A percentile compares a stretch with the other conserved stretches of the same genome.
Conservation (phyloP, 2,113 vertebrate species). For the Indicator indicator region DNA sequence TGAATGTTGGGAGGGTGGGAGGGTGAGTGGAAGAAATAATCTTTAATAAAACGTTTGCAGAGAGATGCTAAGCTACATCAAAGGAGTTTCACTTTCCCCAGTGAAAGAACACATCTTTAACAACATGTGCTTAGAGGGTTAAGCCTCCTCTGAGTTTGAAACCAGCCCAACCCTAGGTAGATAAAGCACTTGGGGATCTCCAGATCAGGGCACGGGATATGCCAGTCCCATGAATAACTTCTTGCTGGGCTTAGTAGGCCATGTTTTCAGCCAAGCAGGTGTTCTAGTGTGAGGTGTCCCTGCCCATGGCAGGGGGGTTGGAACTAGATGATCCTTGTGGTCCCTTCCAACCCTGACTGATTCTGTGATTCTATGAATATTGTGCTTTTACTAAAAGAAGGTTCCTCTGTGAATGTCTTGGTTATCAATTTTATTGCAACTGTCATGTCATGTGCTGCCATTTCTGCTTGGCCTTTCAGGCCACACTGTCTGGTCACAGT, state of each 20-base stretch:
- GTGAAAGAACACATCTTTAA: neutral
- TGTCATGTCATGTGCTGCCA: fast-evolving
- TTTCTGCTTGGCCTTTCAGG: neutral
- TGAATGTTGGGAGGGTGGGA: neutral
- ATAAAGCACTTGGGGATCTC: fast-evolving
- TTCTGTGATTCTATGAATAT: too few species aligned
- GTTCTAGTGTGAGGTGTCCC: too few species aligned
- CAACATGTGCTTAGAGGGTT: fast-evolving
- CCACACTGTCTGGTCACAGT: fast-evolving
- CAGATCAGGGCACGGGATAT: neutral
- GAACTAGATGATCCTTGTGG: too few species aligned
- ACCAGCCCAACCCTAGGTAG: neutral
- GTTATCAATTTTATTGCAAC: neutral
- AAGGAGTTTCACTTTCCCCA: neutral
- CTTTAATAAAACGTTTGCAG: conserved; percentile 31
- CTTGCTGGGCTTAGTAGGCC: neutral
- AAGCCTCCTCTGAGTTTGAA: neutral
- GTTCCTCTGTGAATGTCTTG: neutral
- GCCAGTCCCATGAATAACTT: neutral
- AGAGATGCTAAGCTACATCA: neutral
- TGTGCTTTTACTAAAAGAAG: neutral
- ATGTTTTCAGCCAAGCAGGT: neutral
- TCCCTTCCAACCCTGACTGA: too few species aligned
- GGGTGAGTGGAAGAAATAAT: conserved; percentile 45
- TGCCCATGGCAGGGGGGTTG: too few species aligned